Evolutionary conservation across 2,888 invertebrate species (phyloP).

Genomic region (Scaptodrosophila latifasciaeformis): DNA sequence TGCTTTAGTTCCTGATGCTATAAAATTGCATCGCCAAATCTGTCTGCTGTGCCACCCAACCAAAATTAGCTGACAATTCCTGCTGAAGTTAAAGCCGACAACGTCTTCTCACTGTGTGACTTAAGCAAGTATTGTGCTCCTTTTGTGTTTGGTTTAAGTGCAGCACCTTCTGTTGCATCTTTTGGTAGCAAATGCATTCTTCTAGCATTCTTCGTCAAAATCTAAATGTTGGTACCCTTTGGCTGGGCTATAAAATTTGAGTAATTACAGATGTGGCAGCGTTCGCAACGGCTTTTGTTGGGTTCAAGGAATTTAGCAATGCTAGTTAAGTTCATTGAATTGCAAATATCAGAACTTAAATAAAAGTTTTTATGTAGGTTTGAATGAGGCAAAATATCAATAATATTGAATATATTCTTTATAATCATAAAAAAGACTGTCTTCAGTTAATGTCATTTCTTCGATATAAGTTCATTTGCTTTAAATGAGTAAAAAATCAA

Average conservation of each 20-base stretch:
- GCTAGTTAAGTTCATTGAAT: constrained; percentile 42
- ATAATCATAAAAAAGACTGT: too few relatives aligned
- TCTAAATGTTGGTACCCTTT: constrained; percentile 3
- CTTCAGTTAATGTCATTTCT: too few relatives aligned
- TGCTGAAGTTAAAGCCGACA: constrained; percentile 39
- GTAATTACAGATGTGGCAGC: constrained; percentile 47
- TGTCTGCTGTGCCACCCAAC: constrained; percentile 5
- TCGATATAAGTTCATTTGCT: too few relatives aligned
- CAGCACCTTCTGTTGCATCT: constrained; percentile 51
- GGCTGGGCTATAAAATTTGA: constrained; percentile 56
- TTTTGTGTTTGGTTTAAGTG: constrained; percentile 40
- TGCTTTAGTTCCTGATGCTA: constrained; percentile 8
- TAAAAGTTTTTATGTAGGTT: too few relatives aligned
- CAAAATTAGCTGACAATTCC: constrained; percentile 55
- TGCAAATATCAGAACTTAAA: neutral
- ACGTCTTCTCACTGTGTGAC: too few relatives aligned
- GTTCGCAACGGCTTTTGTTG: constrained; percentile 17
- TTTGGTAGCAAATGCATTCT: constrained; percentile 58
- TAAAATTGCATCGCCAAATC: neutral
- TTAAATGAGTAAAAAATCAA: too few relatives aligned
- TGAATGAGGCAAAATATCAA: too few relatives aligned
- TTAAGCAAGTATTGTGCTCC: too few relatives aligned
- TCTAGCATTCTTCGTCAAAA: constrained; percentile 42
- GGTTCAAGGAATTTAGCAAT: constrained; percentile 50
- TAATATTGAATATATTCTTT: too few relatives aligned